phyloP scores from a whole-genome alignment of 2,797 vertebrate species.

The Hyperoplus immaculatus region DNA sequence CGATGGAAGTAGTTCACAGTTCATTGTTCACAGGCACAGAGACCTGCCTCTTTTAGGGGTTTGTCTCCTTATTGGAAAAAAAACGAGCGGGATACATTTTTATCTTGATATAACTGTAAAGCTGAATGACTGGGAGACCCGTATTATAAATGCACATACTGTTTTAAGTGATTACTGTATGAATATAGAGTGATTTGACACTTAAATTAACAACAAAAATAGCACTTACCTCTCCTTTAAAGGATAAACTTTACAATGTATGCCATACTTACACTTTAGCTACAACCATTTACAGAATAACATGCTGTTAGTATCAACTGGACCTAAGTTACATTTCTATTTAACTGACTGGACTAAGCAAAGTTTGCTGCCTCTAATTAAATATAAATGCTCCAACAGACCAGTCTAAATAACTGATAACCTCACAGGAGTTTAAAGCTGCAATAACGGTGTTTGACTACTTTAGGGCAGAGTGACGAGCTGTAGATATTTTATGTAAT shows the following conservation, averaged over 20 bases:
- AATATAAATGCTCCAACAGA: background rate
- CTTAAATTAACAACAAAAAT: no score
- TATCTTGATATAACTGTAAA: no score
- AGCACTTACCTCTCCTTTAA: background rate
- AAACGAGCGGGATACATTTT: no score
- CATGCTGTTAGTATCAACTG: background rate
- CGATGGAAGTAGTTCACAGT: no score
- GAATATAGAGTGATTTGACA: no score
- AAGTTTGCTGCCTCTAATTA: background rate
- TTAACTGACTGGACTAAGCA: background rate
- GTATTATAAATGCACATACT: no score
- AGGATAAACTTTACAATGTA: background rate
- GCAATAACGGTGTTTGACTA: background rate
- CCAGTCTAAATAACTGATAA: conserved; percentile 4
- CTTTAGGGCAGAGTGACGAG: background rate
- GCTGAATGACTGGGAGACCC: no score
- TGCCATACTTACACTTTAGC: no score
- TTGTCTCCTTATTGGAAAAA: no score
- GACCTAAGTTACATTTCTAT: background rate
- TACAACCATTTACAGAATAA: background rate
- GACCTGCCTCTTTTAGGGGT: no score
- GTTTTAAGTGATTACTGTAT: no score
- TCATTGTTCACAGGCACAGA: no score
- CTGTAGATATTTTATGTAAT: background rate
- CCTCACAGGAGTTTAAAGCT: background rate